Evolutionary conservation across 2,113 vertebrate species (phyloP), one percentile per base, ranked within the genome.

Genomic region (Strigops habroptila): DNA sequence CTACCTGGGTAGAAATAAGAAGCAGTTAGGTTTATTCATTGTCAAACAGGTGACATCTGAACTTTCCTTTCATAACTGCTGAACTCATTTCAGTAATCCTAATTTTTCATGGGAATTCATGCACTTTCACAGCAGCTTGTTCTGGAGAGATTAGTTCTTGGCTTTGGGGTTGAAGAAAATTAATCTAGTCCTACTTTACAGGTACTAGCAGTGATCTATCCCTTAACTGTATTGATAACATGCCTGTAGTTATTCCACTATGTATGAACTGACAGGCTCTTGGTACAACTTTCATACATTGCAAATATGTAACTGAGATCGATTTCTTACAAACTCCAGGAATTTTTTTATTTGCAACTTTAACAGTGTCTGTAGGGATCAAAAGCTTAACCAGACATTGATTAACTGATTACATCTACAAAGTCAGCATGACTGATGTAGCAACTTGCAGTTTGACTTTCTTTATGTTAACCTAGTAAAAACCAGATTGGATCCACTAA

Each of bases 331-430:
- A 64, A 68, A 76, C 23, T 82, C 31, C 41, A 82, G 30, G 35
- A 52, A 6, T 68, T 64, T 89, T 89, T 86, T 91, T 77, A 49
- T 63, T 85, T 90, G 23, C 49, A 83, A 53, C 64, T 93, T 97
- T 59, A 39, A 70, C n/a, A 21, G 12, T 43, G 43, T 81, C 82
- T 78, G 62, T 14, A 52, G 35, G 30, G 68, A 86, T 91, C 71
- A 96, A 91, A 90, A 90, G 46, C 85, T 88, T 88, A 85, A 71
- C 81, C 30, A 73, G 84, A 64, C 43, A 63, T 6, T 92, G 93
- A 91, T 93, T 92, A 94, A 93, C 71, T 86, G 76, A 77, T 86
- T 86, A 59, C 12, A 63, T 71, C n/a, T 75, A 86, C 30, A n/a
- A 86, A 93, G 53, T 74, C 71, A 70, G 39, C 12, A 27, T 74